phyloP scores from a whole-genome alignment of 2,797 vertebrate genomes.

The Valencia hispanica region DNA sequence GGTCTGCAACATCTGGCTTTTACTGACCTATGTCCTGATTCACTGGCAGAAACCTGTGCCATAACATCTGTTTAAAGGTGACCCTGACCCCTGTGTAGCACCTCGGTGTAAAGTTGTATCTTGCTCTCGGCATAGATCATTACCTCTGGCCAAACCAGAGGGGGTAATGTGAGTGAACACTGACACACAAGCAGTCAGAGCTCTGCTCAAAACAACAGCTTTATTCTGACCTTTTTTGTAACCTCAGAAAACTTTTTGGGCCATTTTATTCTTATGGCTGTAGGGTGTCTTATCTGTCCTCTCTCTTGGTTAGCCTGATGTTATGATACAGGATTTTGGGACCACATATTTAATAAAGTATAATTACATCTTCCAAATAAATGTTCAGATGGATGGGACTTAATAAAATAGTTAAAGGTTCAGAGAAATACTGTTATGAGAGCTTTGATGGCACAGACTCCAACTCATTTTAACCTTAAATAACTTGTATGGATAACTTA shows the following conservation, averaged over 20 bases:
- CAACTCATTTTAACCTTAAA: neutral
- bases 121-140: conserved; percentile 69
- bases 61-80: conserved; percentile 79
- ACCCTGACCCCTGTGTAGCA: conserved; percentile 62
- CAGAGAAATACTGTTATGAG: neutral
- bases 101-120: conserved; percentile 54
- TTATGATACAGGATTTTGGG: neutral
- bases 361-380: neutral
- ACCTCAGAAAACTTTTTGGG: conserved; percentile 41
- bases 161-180: conserved; percentile 34
- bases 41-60: conserved; percentile 49
- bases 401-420: neutral
- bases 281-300: conserved; percentile 6
- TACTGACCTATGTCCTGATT: conserved; percentile 63
- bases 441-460: neutral
- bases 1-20: conserved; percentile 71
- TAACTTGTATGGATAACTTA: neutral
- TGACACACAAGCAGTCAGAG: conserved; percentile 53
- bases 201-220: conserved; percentile 66
- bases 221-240: conserved; percentile 46
- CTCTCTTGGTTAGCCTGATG: conserved; percentile 17
- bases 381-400: neutral
- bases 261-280: conserved; percentile 25
- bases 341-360: neutral
- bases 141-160: conserved; percentile 57